Conservation (phyloP, 1,140 invertebrate species). For the Macrostomum lignano region DNA sequence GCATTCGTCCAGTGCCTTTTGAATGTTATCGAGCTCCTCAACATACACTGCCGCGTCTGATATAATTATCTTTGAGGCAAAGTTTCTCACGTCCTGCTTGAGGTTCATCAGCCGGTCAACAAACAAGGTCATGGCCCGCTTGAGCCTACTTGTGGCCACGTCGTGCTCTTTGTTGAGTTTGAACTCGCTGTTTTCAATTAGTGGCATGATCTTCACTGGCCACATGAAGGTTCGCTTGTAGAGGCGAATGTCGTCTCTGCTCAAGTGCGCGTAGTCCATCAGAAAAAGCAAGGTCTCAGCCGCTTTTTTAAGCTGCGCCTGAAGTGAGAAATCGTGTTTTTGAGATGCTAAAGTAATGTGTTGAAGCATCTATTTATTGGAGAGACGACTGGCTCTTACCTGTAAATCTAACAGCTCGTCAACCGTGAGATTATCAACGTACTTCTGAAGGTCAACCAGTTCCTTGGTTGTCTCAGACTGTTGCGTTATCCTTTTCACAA, state of each 20-base stretch:
- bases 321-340: conserved; percentile 35
- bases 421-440: conserved; percentile 34
- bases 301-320: conserved; percentile 35
- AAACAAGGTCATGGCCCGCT: too few relatives aligned
- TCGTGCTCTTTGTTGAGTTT: too few relatives aligned
- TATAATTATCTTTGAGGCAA: too few relatives aligned
- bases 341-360: too few relatives aligned
- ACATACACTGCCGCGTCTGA: conserved; percentile 19
- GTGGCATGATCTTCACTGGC: conserved; percentile 57
- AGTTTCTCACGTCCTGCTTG: too few relatives aligned
- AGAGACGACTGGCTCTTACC: conserved; percentile 23
- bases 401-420: conserved; percentile 17
- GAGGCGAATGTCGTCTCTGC: conserved; percentile 43
- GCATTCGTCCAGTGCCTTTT: conserved; percentile 15
- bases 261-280: conserved; percentile 41
- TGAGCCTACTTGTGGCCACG: too few relatives aligned
- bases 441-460: conserved; percentile 51
- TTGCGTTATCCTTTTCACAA: conserved; percentile 48
- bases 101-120: too few relatives aligned
- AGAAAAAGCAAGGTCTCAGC: conserved; percentile 37
- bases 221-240: conserved; percentile 54
- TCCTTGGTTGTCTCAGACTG: conserved; percentile 53
- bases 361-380: too few relatives aligned
- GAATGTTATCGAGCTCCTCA: conserved; percentile 17
- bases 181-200: too few relatives aligned